These are phyloP conservation scores for Antrozous pallidus DNA, from an alignment of 2,797 vertebrate genomes.

Conservation along the genomic window DNA sequence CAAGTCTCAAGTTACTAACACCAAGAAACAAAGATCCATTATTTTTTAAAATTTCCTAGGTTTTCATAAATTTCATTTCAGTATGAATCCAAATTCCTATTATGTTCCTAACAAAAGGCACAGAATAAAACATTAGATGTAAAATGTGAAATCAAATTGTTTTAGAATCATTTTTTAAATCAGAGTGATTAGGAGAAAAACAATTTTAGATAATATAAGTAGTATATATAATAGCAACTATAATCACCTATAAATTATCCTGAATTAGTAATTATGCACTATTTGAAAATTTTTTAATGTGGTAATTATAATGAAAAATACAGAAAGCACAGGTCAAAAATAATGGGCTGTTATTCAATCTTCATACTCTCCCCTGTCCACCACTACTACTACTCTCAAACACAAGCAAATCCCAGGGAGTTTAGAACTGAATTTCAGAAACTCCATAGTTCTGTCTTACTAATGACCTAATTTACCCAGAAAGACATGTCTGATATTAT, in stretches of 20 bases:
- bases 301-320: neutral
- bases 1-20: constrained; percentile 35
- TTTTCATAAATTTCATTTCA: constrained; percentile 27
- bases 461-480: neutral
- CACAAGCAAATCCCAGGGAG: neutral
- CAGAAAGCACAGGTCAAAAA: neutral
- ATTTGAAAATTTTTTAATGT: neutral
- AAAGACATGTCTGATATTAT: neutral
- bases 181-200: neutral
- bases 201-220: neutral
- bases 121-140: neutral
- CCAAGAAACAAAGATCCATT: neutral
- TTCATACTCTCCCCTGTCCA: neutral
- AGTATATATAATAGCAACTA: neutral
- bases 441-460: neutral
- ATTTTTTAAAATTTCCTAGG: neutral
- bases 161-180: constrained; percentile 39
- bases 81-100: constrained; percentile 15
- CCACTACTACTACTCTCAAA: neutral
- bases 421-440: neutral
- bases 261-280: neutral
- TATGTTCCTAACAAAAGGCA: neutral
- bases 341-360: neutral
- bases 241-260: neutral
- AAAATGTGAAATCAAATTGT: neutral